Evolutionary conservation across 1,140 invertebrate species (phyloP), one percentile per base, ranked within the genome.

Genomic region (Lordiphosa collinella): DNA sequence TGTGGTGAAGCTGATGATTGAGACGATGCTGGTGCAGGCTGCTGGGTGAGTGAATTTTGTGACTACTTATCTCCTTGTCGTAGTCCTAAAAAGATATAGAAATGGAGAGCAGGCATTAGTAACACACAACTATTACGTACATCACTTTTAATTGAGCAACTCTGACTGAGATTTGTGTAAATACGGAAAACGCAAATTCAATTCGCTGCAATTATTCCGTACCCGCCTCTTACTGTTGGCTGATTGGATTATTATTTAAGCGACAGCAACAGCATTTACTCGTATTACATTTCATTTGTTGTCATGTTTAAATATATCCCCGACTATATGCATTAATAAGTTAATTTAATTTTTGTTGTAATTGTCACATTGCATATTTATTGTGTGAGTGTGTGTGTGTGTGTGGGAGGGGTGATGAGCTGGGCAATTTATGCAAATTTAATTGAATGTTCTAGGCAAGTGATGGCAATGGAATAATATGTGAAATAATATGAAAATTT

Each of bases 211-310:
- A 70, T 80, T 80, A 36, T 43, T 32, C 59, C 59, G 57, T 35
- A 37, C 43, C 52, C 50, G 2, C 29, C 66, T 57, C 47, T 53
- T 47, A 70, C 70, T 82, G 68, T 73, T 73, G 78, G 53, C 56
- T 84, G 78, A 84, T 82, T 82, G 78, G 78, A 82, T 82, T 82
- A 84, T 82, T 72, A 84, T 82, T 82, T 84, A 82, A 84, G 51
- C 54, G 48, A 51, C 64, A 58, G 31, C 29, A 31, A 16, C 34
- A 12, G 36, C 66, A 76, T 71, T 76, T 74, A 53, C 60, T 61
- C 71, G 65, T 76, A 76, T 80, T 82, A 80, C 62, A 80, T 80
- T 82, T 67, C 66, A 71, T 67, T 76, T 76, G 62, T 80, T 71
- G 59, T 43, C 66, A 68, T 48, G 64, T 62, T 63, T 63, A 58